phyloP scores from a whole-genome alignment of 2,888 invertebrate genomes.

The Euzophera pinguis region DNA sequence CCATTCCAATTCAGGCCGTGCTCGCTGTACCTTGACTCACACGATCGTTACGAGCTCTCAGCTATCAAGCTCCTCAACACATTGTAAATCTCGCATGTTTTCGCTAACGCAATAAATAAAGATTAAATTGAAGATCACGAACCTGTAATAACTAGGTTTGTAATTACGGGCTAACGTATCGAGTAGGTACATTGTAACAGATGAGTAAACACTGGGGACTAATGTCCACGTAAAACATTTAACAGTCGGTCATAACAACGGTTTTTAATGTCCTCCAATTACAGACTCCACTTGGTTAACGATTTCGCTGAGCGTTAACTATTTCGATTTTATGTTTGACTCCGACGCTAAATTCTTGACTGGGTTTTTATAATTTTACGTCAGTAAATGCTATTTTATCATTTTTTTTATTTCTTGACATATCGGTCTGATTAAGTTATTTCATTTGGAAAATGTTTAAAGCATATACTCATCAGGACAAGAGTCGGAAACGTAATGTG shows the following conservation, averaged over 20 bases:
- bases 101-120: conserved; percentile 10
- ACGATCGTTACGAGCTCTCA: too few relatives aligned
- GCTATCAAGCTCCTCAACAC: too few relatives aligned
- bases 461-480: too few relatives aligned
- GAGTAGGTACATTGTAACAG: conserved; percentile 56
- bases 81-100: conserved; percentile 1
- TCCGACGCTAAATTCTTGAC: conserved; percentile 54
- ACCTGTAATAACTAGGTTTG: conserved; percentile 28
- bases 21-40: too few relatives aligned
- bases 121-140: background rate
- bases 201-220: conserved; percentile 65
- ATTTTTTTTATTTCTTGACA: conserved; percentile 15
- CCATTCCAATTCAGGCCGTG: too few relatives aligned
- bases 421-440: background rate
- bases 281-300: conserved; percentile 73
- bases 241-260: conserved; percentile 72
- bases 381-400: conserved; percentile 21
- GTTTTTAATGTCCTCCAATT: conserved; percentile 77
- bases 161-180: conserved; percentile 26
- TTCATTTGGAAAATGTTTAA: too few relatives aligned
- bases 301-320: conserved; percentile 74
- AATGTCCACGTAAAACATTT: conserved; percentile 71
- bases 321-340: conserved; percentile 74
- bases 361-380: conserved; percentile 32
- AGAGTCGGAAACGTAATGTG: too few relatives aligned